Evolutionary conservation across 2,888 invertebrate genomes (phyloP), one percentile per base, ranked within the genome.

Genomic region (Oscheius sp.): DNA sequence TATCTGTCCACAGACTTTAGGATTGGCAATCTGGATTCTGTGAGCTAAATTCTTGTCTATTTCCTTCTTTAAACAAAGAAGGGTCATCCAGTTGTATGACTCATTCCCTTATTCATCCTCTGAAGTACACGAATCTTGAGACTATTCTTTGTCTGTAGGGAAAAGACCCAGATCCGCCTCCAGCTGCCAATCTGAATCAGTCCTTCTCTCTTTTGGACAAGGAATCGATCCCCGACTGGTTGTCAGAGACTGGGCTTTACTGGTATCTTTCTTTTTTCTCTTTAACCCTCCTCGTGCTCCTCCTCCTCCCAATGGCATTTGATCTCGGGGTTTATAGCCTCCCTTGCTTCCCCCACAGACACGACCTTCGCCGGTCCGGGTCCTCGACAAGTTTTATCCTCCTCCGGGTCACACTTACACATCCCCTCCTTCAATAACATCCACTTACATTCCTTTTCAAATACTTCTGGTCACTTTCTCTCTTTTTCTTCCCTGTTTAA

Each of bases 301-400:
- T 35, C 35, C 35, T 3, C 35, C 35, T 9, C 35, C 35, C 35
- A 35, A 35, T 35, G 35, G 49, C 49, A n/a, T 49, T 3, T 13
- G 49, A 49, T 49, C n/a, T 18, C 49, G 18, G 49, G 18, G 6
- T n/a, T 49, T 18, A n/a, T 18, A 49, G 16, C 18, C 49, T 49
- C 49, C 3, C 49, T 49, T 18, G 3, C n/a, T n/a, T 27, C 58
- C 27, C 58, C n/a, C 23, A 12, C 25, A n/a, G 7, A 25, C 21
- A 46, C 63, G 63, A 63, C 63, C 63, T 63, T 63, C 29, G 45
- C 43, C 63, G 63, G 45, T 45, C 46, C 45, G 45, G 63, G 63
- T 43, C 45, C 45, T 63, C 63, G 63, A 63, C 63, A 63, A 63
- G 63, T 63, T 63, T 63, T 63, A 63, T 63, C 63, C 63, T 63